Evolutionary conservation across 2,113 vertebrate species (phyloP), one percentile per base, ranked within the genome.

Genomic region (Tenebrosternarchus preto): DNA sequence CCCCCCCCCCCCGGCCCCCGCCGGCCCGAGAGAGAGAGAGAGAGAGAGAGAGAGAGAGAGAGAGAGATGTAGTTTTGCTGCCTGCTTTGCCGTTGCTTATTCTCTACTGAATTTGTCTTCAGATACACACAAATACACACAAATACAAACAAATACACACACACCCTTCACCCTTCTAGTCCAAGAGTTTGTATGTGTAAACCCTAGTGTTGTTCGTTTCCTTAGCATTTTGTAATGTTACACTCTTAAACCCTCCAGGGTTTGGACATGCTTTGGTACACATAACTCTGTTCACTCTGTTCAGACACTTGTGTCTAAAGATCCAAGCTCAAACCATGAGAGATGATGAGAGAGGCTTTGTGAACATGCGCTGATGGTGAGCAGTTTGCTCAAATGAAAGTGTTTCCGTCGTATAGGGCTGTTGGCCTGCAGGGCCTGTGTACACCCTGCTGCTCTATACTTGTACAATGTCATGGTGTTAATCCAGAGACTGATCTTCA

Each of bases 11-110:
- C n/a, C n/a, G n/a, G n/a, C n/a, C n/a, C n/a, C n/a, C n/a, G n/a
- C n/a, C n/a, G n/a, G n/a, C n/a, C n/a, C n/a, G 22, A 15, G 53
- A 16, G 22, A 66, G 8, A 29, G 46, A 72, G 22, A 15, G 53
- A 16, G 22, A 66, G 8, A 76, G 73, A 50, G 22, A 60, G 22
- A 60, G 55, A 60, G n/a, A 17, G 56, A 75, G 36, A 61, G 22
- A 17, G 4, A 25, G 24, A 29, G 53, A 29, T 31, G n/a, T 15
- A 43, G 73, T 53, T 77, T 60, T 15, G 39, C 36, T 68, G 76
- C 69, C 56, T 78, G 63, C 76, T 57, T 33, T 57, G 50, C 64
- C 69, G 76, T 78, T 78, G 64, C 61, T 66, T 53, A 67, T 53
- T 67, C 46, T 36, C 50, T 8, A 20, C 20, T 67, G 61, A 67